phyloP scores from a whole-genome alignment of 1,140 invertebrate species.

The Campoletis sonorensis region DNA sequence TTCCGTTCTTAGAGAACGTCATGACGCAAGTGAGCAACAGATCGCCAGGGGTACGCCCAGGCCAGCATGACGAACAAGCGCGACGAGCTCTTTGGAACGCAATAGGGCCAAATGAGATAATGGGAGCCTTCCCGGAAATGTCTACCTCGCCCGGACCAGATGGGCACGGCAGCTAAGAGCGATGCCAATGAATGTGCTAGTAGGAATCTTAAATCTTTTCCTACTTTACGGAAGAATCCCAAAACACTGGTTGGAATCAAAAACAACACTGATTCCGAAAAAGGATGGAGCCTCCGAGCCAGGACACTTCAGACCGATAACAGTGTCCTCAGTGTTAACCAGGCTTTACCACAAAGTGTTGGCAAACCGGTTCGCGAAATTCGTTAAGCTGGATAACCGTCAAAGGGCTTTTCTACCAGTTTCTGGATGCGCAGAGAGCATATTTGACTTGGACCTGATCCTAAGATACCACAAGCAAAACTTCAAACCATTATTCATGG shows the following conservation, averaged over 20 bases:
- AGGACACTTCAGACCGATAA: conserved; percentile 68
- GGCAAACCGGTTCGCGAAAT: conserved; percentile 55
- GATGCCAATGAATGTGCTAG: conserved; percentile 16
- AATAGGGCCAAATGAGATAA: conserved; percentile 18
- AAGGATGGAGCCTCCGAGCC: conserved; percentile 55
- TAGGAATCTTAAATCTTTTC: conserved; percentile 50
- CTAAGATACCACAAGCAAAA: conserved; percentile 31
- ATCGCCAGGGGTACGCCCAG: not conserved
- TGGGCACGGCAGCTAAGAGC: conserved; percentile 22
- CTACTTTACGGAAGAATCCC: conserved; percentile 41
- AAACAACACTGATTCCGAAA: conserved; percentile 61
- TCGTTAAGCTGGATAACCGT: conserved; percentile 41
- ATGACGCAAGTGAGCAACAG: not conserved
- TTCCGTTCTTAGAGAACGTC: no score
- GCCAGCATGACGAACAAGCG: not conserved
- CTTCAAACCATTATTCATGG: conserved; percentile 42
- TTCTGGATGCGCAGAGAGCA: conserved; percentile 61
- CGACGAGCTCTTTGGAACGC: conserved; percentile 29
- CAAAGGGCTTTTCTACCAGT: conserved; percentile 53
- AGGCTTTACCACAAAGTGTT: conserved; percentile 65
- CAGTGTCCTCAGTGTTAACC: conserved; percentile 67
- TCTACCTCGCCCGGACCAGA: conserved; percentile 46
- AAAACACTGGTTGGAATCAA: conserved; percentile 35
- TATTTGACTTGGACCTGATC: conserved; percentile 45
- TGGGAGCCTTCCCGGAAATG: not conserved